Conservation (phyloP, 2,113 vertebrate genomes). For the Probosciger aterrimus region DNA sequence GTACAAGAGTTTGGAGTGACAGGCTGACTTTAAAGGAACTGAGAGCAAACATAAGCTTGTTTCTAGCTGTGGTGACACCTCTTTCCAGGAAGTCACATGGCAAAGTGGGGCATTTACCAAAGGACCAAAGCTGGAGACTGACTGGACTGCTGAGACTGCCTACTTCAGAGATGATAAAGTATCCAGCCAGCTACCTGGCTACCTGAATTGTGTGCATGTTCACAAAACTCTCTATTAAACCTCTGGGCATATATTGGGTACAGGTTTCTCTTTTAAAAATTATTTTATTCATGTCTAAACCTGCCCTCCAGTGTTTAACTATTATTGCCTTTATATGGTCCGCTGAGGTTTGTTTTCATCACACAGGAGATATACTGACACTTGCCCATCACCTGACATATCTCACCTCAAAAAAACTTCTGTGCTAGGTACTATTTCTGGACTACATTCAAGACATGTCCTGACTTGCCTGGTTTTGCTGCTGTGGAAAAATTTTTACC, state of each 20-base stretch:
- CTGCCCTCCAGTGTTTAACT: not conserved
- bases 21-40: not conserved
- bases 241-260: not conserved
- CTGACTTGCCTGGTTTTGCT: not conserved
- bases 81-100: not conserved
- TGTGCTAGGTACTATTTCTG: not conserved
- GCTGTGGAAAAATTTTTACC: not conserved
- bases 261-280: not conserved
- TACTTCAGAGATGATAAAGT: not conserved
- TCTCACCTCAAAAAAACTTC: not conserved
- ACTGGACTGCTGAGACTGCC: not conserved
- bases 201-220: not conserved
- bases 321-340: not conserved
- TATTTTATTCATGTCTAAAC: not conserved
- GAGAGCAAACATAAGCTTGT: not conserved
- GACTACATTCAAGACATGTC: not conserved
- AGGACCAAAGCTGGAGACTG: not conserved
- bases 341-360: not conserved
- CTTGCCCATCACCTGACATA: not conserved
- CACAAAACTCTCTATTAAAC: not conserved
- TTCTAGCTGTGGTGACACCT: not conserved
- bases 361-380: not conserved
- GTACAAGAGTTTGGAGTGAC: not conserved
- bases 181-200: not conserved
- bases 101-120: not conserved